A percentile compares a stretch with the other conserved stretches of the same genome.
phyloP scores from a whole-genome alignment of 53 echinoderm and acorn worm genomes.

The Paelopatides confundens region DNA sequence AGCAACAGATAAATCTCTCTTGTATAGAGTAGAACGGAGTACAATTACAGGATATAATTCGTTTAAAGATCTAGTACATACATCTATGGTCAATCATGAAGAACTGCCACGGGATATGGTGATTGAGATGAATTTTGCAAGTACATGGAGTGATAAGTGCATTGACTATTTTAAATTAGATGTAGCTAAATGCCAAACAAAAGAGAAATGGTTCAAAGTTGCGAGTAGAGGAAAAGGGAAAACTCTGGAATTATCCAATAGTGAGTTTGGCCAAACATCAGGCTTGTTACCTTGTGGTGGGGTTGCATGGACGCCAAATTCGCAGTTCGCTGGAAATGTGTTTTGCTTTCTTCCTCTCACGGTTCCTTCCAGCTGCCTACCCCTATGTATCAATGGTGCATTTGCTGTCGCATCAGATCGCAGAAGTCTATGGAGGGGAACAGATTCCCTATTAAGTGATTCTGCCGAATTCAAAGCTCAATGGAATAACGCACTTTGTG shows the following conservation, averaged over 20 bases:
- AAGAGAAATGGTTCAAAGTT: conserved; percentile 10
- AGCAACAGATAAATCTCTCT: neutral
- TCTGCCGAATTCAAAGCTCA: neutral
- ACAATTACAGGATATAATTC: neutral
- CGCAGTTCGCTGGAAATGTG: neutral
- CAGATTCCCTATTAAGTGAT: neutral
- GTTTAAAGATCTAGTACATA: neutral
- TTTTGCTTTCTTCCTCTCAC: conserved; percentile 59
- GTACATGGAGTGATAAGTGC: too few species aligned
- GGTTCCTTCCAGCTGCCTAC: conserved; percentile 10
- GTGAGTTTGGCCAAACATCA: neutral
- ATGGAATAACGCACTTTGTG: conserved; percentile 54
- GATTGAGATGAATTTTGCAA: neutral
- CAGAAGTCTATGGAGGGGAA: conserved; percentile 16
- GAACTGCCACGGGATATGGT: neutral
- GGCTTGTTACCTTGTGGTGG: conserved; percentile 41
- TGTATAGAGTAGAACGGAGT: neutral
- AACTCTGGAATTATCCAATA: neutral
- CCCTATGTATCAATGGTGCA: conserved; percentile 56
- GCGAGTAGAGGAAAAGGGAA: neutral
- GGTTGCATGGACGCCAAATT: neutral
- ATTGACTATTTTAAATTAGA: too few species aligned
- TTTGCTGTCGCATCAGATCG: conserved; percentile 64
- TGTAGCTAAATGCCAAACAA: neutral
- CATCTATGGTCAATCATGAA: neutral